Evolutionary conservation across 2,888 invertebrate genomes (phyloP).

Genomic region (Sarcophaga variegata): DNA sequence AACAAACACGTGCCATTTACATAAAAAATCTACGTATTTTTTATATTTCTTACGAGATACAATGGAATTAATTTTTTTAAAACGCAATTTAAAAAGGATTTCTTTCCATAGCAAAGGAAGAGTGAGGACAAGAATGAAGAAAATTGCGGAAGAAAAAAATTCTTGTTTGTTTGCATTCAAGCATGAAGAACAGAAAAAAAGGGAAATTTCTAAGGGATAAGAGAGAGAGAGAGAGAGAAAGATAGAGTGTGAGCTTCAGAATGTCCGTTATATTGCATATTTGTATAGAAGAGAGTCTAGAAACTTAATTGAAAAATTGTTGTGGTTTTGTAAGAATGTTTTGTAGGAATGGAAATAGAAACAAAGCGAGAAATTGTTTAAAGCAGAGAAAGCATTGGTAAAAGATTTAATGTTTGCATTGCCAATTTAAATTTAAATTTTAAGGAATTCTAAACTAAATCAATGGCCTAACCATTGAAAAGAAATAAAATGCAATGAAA

Average conservation of each 20-base stretch:
- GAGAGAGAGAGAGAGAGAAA: not conserved
- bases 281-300: not conserved
- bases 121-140: too few species aligned
- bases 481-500: too few species aligned
- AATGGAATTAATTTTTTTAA: constrained; percentile 13
- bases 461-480: too few species aligned
- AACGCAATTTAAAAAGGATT: constrained; percentile 29
- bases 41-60: not conserved
- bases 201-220: not conserved
- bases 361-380: too few species aligned
- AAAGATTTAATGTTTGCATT: too few species aligned
- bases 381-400: too few species aligned
- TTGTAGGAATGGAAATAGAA: too few species aligned
- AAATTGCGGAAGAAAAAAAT: too few species aligned
- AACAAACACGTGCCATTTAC: constrained; percentile 57
- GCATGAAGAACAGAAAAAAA: too few species aligned
- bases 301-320: not conserved
- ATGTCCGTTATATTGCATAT: not conserved
- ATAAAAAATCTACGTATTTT: not conserved
- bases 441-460: not conserved
- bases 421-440: not conserved
- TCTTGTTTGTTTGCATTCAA: too few species aligned
- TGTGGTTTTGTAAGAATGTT: not conserved
- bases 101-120: not conserved
- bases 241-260: not conserved